Base-by-base conservation (phyloP, 2,797 vertebrate genomes). In the Sebastiscus tertius region DNA sequence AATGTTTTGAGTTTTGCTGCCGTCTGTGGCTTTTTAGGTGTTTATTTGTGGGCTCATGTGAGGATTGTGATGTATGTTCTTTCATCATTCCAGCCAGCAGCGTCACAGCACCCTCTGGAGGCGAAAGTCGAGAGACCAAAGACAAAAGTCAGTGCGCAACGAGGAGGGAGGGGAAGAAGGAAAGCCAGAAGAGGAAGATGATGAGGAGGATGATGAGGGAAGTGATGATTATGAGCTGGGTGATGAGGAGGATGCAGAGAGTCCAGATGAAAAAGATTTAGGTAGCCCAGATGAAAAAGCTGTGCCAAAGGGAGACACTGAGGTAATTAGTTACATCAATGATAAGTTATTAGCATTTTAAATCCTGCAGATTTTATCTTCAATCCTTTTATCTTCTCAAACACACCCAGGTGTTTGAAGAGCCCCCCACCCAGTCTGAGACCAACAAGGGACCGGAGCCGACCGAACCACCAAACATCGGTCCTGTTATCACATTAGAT, bases 81-180 rank as follows among this genome's bases (percentile, higher is more conserved):
- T 46, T 77, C 7, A 1, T 72, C 22, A 4, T 75, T 91, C 0
- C 79, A 95, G 92, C 92, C 97, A 97, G 94, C 97, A 96, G 92
- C 95, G 98, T 16, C 96, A 98, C 94, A 98, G 96, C 90, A 80
- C 93, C 1, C 94, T 98, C 72, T 98, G 97, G 97, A 97, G 96
- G 90, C 86, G 94, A 60, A 96, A 94, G 84, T 96, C 96, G 0
- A 93, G 82, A 86, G 95, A 96, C 33, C 88, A 92, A 9, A 87
- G 94, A 73, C 93, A 93, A 61, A 93, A 92, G 60, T 93, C 94
- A 1, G 6, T 81, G n/a, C 88, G 0, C 0, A 89, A 90, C 0
- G 92, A 93, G 62, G 86, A 80, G 8, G 75, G 59, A 56, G 77
- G 55, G 2, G 73, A 80, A 13, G 77, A 77, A 18, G 62, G 75